Conservation (phyloP, 1,140 invertebrate genomes). For the Artemia franciscana region DNA sequence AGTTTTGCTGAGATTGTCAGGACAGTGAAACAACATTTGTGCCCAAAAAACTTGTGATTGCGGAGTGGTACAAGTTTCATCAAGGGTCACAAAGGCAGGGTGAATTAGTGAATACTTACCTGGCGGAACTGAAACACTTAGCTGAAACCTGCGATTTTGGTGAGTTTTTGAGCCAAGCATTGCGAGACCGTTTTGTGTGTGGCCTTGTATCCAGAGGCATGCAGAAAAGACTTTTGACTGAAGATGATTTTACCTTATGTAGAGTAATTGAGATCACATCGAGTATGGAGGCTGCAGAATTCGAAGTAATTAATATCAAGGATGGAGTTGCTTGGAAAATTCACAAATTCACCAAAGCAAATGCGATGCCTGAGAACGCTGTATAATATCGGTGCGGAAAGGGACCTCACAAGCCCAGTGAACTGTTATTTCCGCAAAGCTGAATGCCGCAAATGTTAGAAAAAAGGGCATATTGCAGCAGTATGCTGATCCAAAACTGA, state of each 20-base stretch:
- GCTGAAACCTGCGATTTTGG: slow-evolving; percentile 7
- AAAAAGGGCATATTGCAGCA: slow-evolving; percentile 7
- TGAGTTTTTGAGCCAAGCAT: not conserved
- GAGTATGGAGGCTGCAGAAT: slow-evolving; percentile 2
- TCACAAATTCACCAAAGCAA: not conserved
- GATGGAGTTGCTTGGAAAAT: not conserved
- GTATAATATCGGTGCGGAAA: slow-evolving; percentile 6
- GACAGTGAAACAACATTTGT: slow-evolving; percentile 1
- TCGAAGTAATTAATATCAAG: not conserved
- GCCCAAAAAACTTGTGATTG: slow-evolving; percentile 4
- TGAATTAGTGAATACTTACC: slow-evolving; percentile 1
- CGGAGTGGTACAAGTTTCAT: slow-evolving; percentile 6
- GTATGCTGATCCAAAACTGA: slow-evolving; percentile 1
- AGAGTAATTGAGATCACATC: slow-evolving; percentile 1
- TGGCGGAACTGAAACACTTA: slow-evolving; percentile 1
- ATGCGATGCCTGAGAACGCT: not conserved
- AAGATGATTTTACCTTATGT: slow-evolving; percentile 3
- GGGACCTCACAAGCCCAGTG: not conserved
- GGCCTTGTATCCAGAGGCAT: not conserved
- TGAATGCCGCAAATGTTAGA: slow-evolving; percentile 2
- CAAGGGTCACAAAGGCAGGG: not conserved
- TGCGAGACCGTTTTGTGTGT: slow-evolving; percentile 6
- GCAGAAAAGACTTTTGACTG: slow-evolving; percentile 1
- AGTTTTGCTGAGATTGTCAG: slow-evolving; percentile 1
- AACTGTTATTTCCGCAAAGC: slow-evolving; percentile 1